Evolutionary conservation across 2,113 vertebrate species (phyloP).

Genomic region (Antennarius striatus): DNA sequence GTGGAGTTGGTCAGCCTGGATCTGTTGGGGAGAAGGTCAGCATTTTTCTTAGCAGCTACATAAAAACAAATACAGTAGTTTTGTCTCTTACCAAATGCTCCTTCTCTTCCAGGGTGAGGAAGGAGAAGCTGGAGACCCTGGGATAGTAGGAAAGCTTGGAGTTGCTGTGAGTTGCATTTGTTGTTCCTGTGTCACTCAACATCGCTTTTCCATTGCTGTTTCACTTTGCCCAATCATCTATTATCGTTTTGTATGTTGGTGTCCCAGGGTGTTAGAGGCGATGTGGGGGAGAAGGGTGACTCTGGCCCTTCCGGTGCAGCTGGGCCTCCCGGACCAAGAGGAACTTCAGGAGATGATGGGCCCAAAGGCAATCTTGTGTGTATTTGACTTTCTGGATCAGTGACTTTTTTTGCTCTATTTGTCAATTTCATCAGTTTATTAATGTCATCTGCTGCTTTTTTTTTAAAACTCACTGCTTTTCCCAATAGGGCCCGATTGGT

Average conservation of each 20-base stretch:
- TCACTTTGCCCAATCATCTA: slow-evolving; percentile 1
- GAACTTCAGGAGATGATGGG: slow-evolving; percentile 89
- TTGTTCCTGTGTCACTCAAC: background rate
- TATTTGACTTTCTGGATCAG: slow-evolving; percentile 12
- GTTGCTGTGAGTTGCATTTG: slow-evolving; percentile 79
- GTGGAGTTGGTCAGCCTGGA: slow-evolving; percentile 88
- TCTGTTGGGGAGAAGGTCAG: slow-evolving; percentile 89
- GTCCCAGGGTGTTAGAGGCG: slow-evolving; percentile 85
- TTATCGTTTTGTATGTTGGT: slow-evolving; percentile 5
- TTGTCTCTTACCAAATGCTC: slow-evolving; percentile 8
- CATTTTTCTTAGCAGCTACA: slow-evolving; percentile 16
- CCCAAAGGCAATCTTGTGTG: slow-evolving; percentile 88
- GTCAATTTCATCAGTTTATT: background rate
- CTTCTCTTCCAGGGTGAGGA: slow-evolving; percentile 84
- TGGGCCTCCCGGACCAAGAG: slow-evolving; percentile 87
- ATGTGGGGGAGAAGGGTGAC: slow-evolving; percentile 91
- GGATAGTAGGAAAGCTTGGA: slow-evolving; percentile 81
- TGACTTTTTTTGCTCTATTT: slow-evolving; percentile 20
- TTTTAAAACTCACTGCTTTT: slow-evolving; percentile 11
- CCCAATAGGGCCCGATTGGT: slow-evolving; percentile 83
- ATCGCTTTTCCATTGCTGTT: background rate
- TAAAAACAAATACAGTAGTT: slow-evolving; percentile 2
- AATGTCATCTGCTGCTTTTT: slow-evolving; percentile 17
- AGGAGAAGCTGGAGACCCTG: slow-evolving; percentile 87
- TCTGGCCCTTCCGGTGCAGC: slow-evolving; percentile 83